Percentiles rank a stretch among this genome's conserved stretches.
phyloP scores from a whole-genome alignment of 2,113 vertebrate genomes.

The Ictalurus furcatus region DNA sequence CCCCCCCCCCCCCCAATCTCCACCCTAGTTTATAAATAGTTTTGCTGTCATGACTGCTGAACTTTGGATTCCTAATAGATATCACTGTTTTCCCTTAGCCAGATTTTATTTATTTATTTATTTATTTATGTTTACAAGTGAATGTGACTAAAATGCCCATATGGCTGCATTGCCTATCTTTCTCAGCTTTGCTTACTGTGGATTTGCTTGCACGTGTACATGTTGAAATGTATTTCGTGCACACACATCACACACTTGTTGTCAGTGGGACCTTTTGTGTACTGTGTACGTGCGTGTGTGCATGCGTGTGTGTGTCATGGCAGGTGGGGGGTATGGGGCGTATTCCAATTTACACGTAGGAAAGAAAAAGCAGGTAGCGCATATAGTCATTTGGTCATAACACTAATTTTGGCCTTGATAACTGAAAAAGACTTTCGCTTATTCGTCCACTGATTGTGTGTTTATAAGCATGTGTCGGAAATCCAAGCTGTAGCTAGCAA shows the following conservation, averaged over 20 bases:
- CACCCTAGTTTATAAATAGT: conserved; percentile 66
- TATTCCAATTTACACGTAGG: conserved; percentile 22
- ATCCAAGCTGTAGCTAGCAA: background rate
- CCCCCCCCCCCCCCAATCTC: conserved; percentile 8
- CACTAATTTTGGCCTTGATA: background rate
- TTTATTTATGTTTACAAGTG: conserved; percentile 2
- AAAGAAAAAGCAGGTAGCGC: background rate
- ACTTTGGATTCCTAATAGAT: conserved; percentile 56
- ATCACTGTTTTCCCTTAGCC: conserved; percentile 41
- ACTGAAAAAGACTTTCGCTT: background rate
- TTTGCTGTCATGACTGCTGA: conserved; percentile 55
- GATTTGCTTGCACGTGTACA: conserved; percentile 11
- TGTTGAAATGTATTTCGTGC: conserved; percentile 29
- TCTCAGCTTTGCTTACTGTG: background rate
- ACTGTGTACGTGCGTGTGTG: background rate
- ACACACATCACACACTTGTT: conserved; percentile 29
- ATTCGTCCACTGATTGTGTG: background rate
- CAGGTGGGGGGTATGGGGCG: background rate
- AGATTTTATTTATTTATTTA: background rate
- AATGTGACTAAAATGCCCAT: conserved; percentile 36
- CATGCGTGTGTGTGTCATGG: background rate
- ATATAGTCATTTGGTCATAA: background rate
- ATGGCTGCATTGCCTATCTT: background rate
- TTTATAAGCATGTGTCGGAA: background rate
- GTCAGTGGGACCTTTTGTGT: conserved; percentile 60